Percentiles rank a stretch among this genome's conserved stretches.
Conservation (phyloP, 92 coral and sea anemone species). For the Zoanthus gigantus region DNA sequence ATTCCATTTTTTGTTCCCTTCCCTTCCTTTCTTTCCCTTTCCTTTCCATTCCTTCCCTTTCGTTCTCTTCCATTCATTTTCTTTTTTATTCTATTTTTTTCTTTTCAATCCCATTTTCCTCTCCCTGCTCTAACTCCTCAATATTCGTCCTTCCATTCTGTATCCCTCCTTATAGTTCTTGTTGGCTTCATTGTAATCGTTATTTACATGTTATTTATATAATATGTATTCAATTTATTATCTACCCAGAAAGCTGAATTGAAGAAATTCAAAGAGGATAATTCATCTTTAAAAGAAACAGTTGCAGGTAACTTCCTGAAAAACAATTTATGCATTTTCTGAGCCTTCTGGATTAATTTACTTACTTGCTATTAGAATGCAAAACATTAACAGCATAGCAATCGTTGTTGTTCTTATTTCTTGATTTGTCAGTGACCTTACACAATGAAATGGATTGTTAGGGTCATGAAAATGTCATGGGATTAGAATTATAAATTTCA, state of each 20-base stretch:
- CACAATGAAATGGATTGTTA: neutral
- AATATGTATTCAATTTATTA: neutral
- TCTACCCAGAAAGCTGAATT: constrained; percentile 72
- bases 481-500: too few relatives aligned
- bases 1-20: neutral
- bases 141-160: too few relatives aligned
- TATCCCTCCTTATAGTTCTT: neutral
- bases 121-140: too few relatives aligned
- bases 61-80: neutral
- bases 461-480: too few relatives aligned
- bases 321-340: too few relatives aligned
- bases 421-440: too few relatives aligned
- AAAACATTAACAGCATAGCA: neutral
- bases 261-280: constrained; percentile 68
- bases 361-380: too few relatives aligned
- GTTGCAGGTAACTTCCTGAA: constrained; percentile 60
- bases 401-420: too few relatives aligned
- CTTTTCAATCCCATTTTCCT: too few relatives aligned
- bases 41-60: too few relatives aligned
- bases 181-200: neutral
- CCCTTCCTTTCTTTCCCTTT: neutral
- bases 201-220: neutral
- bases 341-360: too few relatives aligned
- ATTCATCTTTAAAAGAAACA: constrained; percentile 64
- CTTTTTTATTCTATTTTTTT: neutral